Conservation (phyloP, 2,888 invertebrate genomes). For the Acanthopleura granulata region DNA sequence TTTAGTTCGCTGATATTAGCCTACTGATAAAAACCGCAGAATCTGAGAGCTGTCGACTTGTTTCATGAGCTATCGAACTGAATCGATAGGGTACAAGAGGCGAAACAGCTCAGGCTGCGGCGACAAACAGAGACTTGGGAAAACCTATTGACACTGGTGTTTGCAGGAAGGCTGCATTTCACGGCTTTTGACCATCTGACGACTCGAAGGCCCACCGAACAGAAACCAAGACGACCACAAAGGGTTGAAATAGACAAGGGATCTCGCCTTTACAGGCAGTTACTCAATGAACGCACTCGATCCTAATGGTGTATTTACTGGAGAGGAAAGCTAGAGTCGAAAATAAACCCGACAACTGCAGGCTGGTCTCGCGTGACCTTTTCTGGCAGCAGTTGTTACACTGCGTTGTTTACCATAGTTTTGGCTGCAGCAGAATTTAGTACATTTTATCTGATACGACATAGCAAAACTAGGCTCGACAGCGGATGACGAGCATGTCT, state of each 20-base stretch:
- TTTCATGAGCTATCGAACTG: conserved; percentile 5
- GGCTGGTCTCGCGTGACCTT: neutral
- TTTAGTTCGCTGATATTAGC: conserved; percentile 12
- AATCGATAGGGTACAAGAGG: conserved; percentile 7
- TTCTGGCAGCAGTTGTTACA: neutral
- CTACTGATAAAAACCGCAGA: conserved; percentile 12
- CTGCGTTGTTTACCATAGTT: neutral
- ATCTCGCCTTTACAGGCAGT: too few relatives aligned
- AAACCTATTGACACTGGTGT: neutral
- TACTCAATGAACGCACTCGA: too few relatives aligned
- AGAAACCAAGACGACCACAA: too few relatives aligned
- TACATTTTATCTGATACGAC: neutral
- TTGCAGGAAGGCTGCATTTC: conserved; percentile 11
- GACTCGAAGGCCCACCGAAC: neutral
- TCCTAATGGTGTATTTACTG: too few relatives aligned
- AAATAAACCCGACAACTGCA: neutral
- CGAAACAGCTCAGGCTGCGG: neutral
- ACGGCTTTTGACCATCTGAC: conserved; percentile 10
- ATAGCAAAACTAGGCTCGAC: neutral
- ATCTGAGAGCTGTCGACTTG: neutral
- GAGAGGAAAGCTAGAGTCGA: neutral
- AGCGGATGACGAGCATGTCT: neutral
- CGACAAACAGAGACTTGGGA: neutral
- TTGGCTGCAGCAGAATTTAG: neutral
- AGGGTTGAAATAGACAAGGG: too few relatives aligned